These are phyloP conservation scores for Thumatha senex DNA, from an alignment of 2,888 invertebrate genomes.

Conservation along the genomic window DNA sequence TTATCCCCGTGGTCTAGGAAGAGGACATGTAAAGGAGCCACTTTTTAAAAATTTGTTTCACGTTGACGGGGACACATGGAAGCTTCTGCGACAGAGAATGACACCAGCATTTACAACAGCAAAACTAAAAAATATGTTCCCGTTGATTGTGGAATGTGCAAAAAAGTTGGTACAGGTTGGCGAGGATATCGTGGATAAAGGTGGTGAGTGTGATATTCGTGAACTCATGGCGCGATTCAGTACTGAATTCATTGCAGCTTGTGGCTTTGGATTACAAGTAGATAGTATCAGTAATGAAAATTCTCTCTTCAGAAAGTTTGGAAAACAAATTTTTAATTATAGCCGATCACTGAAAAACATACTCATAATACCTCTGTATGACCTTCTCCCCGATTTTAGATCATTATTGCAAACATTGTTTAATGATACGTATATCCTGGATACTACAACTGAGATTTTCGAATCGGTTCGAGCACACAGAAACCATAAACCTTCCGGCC, in stretches of 20 bases:
- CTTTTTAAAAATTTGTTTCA: conserved; percentile 54
- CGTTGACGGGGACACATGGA: conserved; percentile 64
- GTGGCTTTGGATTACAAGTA: conserved; percentile 59
- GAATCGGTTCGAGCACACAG: conserved; percentile 50
- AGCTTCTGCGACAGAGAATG: conserved; percentile 57
- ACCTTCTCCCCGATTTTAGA: conserved; percentile 51
- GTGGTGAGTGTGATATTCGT: conserved; percentile 48
- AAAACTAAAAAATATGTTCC: conserved; percentile 67
- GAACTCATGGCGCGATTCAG: conserved; percentile 62
- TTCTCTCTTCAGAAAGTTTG: conserved; percentile 50
- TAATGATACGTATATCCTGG: conserved; percentile 26
- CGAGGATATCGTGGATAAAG: conserved; percentile 42
- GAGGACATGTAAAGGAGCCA: conserved; percentile 49
- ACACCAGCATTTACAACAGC: conserved; percentile 67
- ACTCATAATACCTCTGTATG: conserved; percentile 36
- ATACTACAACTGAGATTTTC: conserved; percentile 39
- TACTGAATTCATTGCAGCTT: conserved; percentile 61
- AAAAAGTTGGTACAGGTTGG: conserved; percentile 50
- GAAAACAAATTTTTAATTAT: conserved; percentile 43
- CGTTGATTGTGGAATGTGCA: conserved; percentile 59
- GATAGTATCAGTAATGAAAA: conserved; percentile 53
- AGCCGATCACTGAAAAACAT: conserved; percentile 29
- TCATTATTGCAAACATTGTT: conserved; percentile 22
- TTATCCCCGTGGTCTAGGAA: conserved; percentile 51
- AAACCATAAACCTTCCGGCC: conserved; percentile 52